These are phyloP conservation scores for Phalera bucephala DNA, from an alignment of 2,888 invertebrate genomes.

Conservation along the genomic window DNA sequence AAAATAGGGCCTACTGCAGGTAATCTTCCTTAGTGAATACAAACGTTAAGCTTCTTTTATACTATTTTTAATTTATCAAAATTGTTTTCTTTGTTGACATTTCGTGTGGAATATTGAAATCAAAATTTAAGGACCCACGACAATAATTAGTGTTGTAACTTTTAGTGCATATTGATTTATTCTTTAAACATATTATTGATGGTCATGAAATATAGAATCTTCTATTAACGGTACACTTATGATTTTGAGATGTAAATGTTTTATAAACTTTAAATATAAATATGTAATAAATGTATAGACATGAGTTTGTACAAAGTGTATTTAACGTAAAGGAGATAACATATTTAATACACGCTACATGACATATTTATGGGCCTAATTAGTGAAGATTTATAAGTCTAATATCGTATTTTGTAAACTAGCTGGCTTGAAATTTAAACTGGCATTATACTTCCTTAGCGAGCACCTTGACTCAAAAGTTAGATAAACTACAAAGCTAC, in stretches of 20 bases:
- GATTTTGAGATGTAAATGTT: too few species aligned
- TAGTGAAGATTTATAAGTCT: too few species aligned
- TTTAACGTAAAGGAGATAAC: conserved; percentile 18
- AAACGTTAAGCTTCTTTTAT: too few species aligned
- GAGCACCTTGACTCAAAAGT: too few species aligned
- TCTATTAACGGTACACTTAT: conserved; percentile 25
- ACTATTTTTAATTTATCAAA: neutral
- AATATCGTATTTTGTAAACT: conserved; percentile 8
- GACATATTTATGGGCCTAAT: conserved; percentile 1
- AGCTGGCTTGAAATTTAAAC: too few species aligned
- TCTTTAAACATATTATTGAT: conserved; percentile 16
- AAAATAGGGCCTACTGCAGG: too few species aligned
- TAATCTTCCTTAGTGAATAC: too few species aligned
- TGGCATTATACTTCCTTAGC: too few species aligned
- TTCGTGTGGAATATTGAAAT: conserved; percentile 29
- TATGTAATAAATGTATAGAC: conserved; percentile 29
- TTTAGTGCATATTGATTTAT: conserved; percentile 36
- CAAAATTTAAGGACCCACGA: conserved; percentile 58
- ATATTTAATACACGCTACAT: conserved; percentile 17
- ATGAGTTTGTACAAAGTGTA: conserved; percentile 36
- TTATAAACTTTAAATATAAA: conserved; percentile 3
- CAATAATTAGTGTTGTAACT: conserved; percentile 72
- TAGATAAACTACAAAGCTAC: too few species aligned
- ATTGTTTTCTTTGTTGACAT: conserved; percentile 12
- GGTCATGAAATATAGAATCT: conserved; percentile 33